Evolutionary conservation across 2,888 invertebrate genomes (phyloP), one percentile per base, ranked within the genome.

Genomic region (Masnerella sp.): DNA sequence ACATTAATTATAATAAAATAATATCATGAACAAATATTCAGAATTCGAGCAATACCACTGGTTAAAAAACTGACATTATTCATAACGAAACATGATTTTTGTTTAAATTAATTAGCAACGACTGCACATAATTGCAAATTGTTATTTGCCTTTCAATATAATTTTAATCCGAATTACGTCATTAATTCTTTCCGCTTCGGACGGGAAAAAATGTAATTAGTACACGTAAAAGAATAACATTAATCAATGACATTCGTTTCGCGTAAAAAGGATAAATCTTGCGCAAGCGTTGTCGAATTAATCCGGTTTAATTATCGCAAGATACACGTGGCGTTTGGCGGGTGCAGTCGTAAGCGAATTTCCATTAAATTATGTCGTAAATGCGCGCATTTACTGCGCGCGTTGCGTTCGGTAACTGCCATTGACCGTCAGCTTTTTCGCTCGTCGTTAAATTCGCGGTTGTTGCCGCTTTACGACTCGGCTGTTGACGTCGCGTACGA

Each of bases 281-380:
- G 12, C 34, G 28, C 43, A 54, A 52, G 25, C 17, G 64, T 52
- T 38, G 65, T 49, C 40, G 25, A 68, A 59, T 59, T 51, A 43
- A 51, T 51, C 15, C 20, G 9, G 18, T 59, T 59, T 68, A 59
- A 68, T 68, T 68, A 52, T 59, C 25, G 36, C 45, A 28, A 45
- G 52, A 36, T 59, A 36, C 68, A 59, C 43, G 28, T 28, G 52
- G 25, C 43, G 43, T 25, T 45, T 12, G 47, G 15, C 14, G 9
- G 25, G 52, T 45, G 28, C 30, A 42, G 43, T 54, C 22, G 30
- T 56, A 49, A 65, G 51, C 58, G 56, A 43, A 69, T 74, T 74
- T 68, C 62, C 62, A 73, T 73, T 58, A 64, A 74, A 74, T 58
- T 68, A 69, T 54, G 43, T 74, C 74, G 65, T 65, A 69, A 74